Base-by-base conservation (phyloP, 2,888 invertebrate species). In the Allygus modestus region DNA sequence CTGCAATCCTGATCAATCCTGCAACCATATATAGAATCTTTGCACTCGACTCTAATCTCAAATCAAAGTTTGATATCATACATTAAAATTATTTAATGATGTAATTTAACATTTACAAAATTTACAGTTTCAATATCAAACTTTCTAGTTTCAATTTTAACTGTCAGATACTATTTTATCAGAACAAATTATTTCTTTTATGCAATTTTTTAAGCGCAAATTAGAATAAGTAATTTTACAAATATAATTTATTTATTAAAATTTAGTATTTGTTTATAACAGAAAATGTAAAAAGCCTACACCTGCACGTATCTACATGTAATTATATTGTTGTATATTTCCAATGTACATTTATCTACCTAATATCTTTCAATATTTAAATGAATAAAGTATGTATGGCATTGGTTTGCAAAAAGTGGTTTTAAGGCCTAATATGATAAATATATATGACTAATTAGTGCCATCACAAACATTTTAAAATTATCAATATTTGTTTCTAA, bases 401-500 rank as follows among this genome's bases (percentile, higher is more conserved):
- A 77, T 41, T 46, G 51, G 31, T 77, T 46, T 77, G 77, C 46
- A 43, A 77, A 77, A 51, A 46, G 77, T 71, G 77, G 43, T 77
- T 77, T 77, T 46, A 51, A 46, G 77, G 77, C 77, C 77, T 77
- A 77, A 77, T 77, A 77, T 77, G 31, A 77, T 77, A 51, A 28
- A 46, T 77, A 51, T 28, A 17, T 46, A 46, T 43, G 23, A 23
- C 17, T 41, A 20, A 12, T 73, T 73, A 77, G 77, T 77, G 77
- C 77, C 77, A 77, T 77, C 23, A 23, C 17, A 28, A 69, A 33
- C 31, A 33, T 12, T 33, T 69, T 69, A 12, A 9, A 33, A 69
- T n/a, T 23, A 4, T 37, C 11, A 69, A 33, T 69, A 9, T n/a
- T 46, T 15, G 12, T 46, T 46, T 37, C 9, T 37, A 37, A 37